Evolutionary conservation across 2,888 invertebrate genomes (phyloP).

Genomic region (Amiota mariae): DNA sequence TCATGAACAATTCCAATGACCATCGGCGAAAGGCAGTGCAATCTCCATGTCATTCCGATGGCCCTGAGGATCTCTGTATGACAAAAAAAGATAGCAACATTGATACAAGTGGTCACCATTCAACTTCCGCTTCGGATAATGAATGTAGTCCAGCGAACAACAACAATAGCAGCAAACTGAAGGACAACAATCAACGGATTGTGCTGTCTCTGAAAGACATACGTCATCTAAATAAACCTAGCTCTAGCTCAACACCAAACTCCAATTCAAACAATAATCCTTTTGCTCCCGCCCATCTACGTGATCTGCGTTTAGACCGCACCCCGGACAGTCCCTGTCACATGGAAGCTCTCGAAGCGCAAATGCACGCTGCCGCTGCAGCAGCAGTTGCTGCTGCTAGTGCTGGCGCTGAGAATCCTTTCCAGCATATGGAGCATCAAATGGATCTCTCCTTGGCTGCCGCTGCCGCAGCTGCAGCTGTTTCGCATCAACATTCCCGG

Average conservation of each 20-base stretch:
- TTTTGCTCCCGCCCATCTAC: constrained; percentile 64
- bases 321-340: constrained; percentile 66
- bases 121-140: constrained; percentile 50
- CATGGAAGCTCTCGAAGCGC: constrained; percentile 70
- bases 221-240: constrained; percentile 72
- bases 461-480: constrained; percentile 72
- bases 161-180: constrained; percentile 68
- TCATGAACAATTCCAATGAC: constrained; percentile 67
- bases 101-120: constrained; percentile 49
- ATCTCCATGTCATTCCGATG: constrained; percentile 65
- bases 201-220: constrained; percentile 73
- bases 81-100: constrained; percentile 65
- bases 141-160: constrained; percentile 58
- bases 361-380: constrained; percentile 71
- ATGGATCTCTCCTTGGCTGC: constrained; percentile 73
- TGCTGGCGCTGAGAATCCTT: constrained; percentile 66
- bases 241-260: constrained; percentile 60
- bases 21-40: constrained; percentile 65
- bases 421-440: constrained; percentile 73
- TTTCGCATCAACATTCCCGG: constrained; percentile 65
- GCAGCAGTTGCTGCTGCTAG: constrained; percentile 66
- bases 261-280: constrained; percentile 54
- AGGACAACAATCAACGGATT: constrained; percentile 72
- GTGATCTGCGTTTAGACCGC: constrained; percentile 54
- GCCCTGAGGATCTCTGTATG: constrained; percentile 73